Evolutionary conservation across 2,113 vertebrate species (phyloP).

Genomic region (Columba livia): DNA sequence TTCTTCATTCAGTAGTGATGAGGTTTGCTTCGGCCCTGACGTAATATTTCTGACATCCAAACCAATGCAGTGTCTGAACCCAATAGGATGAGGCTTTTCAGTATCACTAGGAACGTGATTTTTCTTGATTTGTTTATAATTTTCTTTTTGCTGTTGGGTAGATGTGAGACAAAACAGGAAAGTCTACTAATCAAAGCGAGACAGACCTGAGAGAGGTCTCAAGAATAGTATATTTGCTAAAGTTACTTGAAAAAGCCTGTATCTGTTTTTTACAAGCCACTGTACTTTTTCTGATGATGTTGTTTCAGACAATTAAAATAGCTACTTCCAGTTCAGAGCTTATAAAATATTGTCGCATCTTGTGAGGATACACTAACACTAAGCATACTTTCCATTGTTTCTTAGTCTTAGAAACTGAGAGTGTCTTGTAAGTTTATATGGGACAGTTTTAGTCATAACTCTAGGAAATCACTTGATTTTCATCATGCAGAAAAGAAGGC

Average conservation of each 20-base stretch:
- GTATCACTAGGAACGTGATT: background rate
- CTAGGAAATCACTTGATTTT: background rate
- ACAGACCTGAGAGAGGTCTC: background rate
- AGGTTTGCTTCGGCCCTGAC: background rate
- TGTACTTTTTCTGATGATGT: background rate
- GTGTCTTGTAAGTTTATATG: background rate
- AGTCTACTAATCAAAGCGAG: background rate
- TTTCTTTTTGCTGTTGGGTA: background rate
- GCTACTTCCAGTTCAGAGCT: background rate
- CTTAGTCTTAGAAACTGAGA: background rate
- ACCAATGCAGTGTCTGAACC: background rate
- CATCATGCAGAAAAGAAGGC: background rate
- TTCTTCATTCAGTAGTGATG: background rate
- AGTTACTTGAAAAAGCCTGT: background rate
- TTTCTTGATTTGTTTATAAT: background rate
- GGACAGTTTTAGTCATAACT: background rate
- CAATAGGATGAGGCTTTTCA: background rate
- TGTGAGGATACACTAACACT: background rate
- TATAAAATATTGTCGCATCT: background rate
- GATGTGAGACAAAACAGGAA: background rate
- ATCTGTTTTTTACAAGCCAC: background rate
- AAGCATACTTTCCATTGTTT: background rate
- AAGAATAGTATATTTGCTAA: background rate
- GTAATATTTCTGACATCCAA: background rate
- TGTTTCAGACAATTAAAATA: constrained; percentile 9